These are phyloP conservation scores for Lydus trimaculatus DNA, from an alignment of 2,888 invertebrate genomes.

Conservation along the genomic window DNA sequence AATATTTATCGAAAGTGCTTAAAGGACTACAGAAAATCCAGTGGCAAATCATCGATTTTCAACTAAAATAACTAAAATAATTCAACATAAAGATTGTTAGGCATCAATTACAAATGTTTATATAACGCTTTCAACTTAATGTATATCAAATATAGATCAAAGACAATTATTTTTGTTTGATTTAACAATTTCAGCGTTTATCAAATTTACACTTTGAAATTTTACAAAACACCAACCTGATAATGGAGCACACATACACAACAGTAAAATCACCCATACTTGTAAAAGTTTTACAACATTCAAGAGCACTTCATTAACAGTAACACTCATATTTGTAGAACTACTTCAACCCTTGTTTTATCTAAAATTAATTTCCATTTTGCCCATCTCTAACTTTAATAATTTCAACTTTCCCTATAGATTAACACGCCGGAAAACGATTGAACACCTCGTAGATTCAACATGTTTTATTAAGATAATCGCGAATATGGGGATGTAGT, in stretches of 20 bases:
- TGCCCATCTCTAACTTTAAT: neutral
- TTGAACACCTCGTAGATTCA: neutral
- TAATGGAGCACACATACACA: constrained; percentile 37
- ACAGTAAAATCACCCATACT: constrained; percentile 42
- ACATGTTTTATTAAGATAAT: neutral
- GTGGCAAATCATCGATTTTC: neutral
- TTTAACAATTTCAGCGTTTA: neutral
- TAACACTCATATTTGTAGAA: constrained; percentile 39
- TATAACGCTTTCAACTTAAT: neutral
- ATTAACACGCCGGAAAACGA: neutral
- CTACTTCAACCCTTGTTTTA: constrained; percentile 29
- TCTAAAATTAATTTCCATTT: constrained; percentile 11
- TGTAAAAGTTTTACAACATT: constrained; percentile 42
- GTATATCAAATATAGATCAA: neutral
- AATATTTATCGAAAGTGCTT: neutral
- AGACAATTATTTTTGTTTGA: neutral
- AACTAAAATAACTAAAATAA: neutral
- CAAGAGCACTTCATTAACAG: constrained; percentile 36
- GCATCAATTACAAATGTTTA: constrained; percentile 4
- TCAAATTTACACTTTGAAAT: neutral
- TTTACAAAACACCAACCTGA: constrained; percentile 46
- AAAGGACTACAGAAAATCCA: neutral
- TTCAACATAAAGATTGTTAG: neutral
- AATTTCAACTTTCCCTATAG: neutral
- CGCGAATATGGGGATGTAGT: neutral